Conservation (phyloP, 2,797 vertebrate genomes). For the Luscinia megarhynchos region DNA sequence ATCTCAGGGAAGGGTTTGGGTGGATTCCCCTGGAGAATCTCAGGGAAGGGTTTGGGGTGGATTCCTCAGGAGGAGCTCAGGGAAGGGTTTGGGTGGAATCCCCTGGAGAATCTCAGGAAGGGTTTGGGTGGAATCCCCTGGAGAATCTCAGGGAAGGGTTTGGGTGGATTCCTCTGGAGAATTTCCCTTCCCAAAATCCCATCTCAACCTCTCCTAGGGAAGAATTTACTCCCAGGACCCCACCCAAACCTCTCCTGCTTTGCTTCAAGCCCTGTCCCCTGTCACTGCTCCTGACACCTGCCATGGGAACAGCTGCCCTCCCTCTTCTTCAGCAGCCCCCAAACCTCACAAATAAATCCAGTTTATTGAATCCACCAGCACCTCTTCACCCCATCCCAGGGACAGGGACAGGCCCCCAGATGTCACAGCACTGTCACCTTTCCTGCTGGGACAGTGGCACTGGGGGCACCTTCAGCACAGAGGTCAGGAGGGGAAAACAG, state of each 20-base stretch:
- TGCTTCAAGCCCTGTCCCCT: too few relatives aligned
- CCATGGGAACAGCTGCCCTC: background rate
- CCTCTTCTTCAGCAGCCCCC: background rate
- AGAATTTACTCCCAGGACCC: background rate
- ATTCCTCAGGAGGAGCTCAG: background rate
- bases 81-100: background rate
- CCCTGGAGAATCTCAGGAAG: background rate
- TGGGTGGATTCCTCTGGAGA: too few relatives aligned
- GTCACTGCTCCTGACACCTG: background rate
- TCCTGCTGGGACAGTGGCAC: background rate
- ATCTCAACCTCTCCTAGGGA: background rate
- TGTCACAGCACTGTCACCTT: background rate
- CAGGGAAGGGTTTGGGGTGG: too few relatives aligned
- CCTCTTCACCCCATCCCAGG: too few relatives aligned
- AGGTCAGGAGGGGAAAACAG: background rate
- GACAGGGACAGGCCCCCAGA: background rate
- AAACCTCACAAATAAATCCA: background rate
- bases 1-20: too few relatives aligned
- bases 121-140: background rate
- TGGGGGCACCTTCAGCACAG: background rate
- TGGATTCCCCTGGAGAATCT: too few relatives aligned
- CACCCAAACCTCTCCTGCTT: background rate
- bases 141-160: too few relatives aligned
- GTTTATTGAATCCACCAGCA: too few relatives aligned
- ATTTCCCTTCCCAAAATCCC: background rate